A percentile compares a stretch with the other conserved stretches of the same genome.
phyloP scores from a whole-genome alignment of 2,888 invertebrate genomes.

The Sminthurides aquaticus region DNA sequence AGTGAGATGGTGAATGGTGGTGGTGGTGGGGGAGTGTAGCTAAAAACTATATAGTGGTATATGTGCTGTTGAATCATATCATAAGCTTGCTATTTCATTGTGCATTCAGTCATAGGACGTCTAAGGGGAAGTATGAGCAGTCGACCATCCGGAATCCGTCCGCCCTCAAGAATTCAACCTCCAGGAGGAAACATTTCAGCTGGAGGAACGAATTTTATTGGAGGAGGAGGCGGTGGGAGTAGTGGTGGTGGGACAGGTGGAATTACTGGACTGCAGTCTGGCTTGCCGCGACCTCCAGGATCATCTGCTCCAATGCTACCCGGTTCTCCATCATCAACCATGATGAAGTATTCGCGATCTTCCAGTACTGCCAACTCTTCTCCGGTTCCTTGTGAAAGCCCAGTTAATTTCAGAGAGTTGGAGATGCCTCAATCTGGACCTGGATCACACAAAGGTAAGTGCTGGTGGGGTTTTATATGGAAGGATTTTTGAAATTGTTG shows the following conservation, averaged over 20 bases:
- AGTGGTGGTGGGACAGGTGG: not conserved
- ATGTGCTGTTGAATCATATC: no score
- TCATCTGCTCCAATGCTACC: slow-evolving; percentile 1
- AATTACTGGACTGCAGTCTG: not conserved
- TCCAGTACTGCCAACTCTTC: slow-evolving; percentile 8
- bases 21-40: not conserved
- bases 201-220: no score
- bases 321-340: not conserved
- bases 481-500: no score
- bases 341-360: slow-evolving; percentile 4
- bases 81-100: no score
- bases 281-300: slow-evolving; percentile 19
- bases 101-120: not conserved
- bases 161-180: slow-evolving; percentile 19
- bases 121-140: slow-evolving; percentile 9
- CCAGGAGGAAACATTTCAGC: not conserved
- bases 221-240: not conserved
- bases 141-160: slow-evolving; percentile 25
- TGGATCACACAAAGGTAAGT: slow-evolving; percentile 13
- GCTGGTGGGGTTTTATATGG: no score
- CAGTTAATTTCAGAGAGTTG: slow-evolving; percentile 5
- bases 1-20: not conserved
- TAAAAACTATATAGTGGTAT: no score
- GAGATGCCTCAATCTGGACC: slow-evolving; percentile 16
- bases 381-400: slow-evolving; percentile 15